A percentile compares a stretch with the other conserved stretches of the same genome.
These are phyloP conservation scores for Schlechtendalia chinensis DNA, from an alignment of 1,140 invertebrate genomes.

Conservation along the genomic window DNA sequence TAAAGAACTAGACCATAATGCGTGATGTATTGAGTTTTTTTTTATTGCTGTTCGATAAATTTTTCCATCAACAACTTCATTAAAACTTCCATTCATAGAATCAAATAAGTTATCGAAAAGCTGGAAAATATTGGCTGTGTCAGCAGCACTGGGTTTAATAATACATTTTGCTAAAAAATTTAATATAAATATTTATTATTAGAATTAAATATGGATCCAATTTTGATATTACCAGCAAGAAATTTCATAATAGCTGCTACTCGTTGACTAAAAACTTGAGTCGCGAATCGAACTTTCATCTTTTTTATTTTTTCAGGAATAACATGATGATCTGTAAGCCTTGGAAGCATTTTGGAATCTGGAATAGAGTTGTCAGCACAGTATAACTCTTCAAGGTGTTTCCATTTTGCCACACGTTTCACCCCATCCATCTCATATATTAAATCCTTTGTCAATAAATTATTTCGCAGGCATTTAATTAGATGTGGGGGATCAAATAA, in stretches of 20 bases:
- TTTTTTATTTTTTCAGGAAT: background rate
- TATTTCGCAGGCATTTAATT: background rate
- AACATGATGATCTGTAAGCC: background rate
- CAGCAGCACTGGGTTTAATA: too few species aligned
- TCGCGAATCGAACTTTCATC: background rate
- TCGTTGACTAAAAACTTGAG: slow-evolving; percentile 2
- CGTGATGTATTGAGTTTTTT: background rate
- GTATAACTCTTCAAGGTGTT: background rate
- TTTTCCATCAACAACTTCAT: background rate
- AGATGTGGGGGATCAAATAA: slow-evolving; percentile 1
- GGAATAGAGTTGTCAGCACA: background rate
- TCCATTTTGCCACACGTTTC: background rate
- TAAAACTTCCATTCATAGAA: background rate
- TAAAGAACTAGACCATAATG: background rate
- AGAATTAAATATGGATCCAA: too few species aligned
- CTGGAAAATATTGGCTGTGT: background rate
- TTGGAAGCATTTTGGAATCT: slow-evolving; percentile 15
- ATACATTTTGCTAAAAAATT: too few species aligned
- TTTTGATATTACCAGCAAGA: background rate
- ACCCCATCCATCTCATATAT: too few species aligned
- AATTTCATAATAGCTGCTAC: background rate
- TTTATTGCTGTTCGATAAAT: background rate
- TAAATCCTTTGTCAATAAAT: background rate
- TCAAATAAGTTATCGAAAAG: background rate
- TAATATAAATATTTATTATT: too few species aligned